Evolutionary conservation across 2,888 invertebrate genomes (phyloP).

Genomic region (Drosophila sordidula): DNA sequence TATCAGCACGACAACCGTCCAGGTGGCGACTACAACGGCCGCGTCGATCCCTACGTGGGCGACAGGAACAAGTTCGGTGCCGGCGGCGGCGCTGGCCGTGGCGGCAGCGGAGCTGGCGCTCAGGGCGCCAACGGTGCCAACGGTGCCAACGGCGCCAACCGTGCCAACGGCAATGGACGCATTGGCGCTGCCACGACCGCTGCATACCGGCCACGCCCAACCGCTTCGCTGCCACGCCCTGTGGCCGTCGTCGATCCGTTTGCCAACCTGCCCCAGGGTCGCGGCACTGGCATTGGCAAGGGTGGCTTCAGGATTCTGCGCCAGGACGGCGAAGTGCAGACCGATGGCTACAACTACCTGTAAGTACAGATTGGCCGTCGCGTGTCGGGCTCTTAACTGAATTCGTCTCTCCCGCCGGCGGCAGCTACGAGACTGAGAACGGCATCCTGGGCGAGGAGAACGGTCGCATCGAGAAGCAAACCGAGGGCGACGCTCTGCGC

Average conservation of each 20-base stretch:
- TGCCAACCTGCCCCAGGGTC: constrained; percentile 66
- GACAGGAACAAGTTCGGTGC: constrained; percentile 62
- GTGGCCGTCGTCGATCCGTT: constrained; percentile 37
- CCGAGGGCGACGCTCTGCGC: constrained; percentile 87
- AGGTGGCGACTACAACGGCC: constrained; percentile 77
- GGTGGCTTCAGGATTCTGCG: constrained; percentile 86
- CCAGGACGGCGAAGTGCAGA: constrained; percentile 86
- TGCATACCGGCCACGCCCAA: constrained; percentile 15
- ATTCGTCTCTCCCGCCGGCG: no score
- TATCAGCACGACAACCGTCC: constrained; percentile 75
- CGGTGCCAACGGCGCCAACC: constrained; percentile 19
- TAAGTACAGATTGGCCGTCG: constrained; percentile 60
- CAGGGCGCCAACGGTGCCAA: constrained; percentile 18
- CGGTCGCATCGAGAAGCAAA: constrained; percentile 87
- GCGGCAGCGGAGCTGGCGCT: constrained; percentile 41
- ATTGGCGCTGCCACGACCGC: constrained; percentile 16
- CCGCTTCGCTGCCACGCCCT: constrained; percentile 22
- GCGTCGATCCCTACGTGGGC: constrained; percentile 61
- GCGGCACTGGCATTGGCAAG: constrained; percentile 83
- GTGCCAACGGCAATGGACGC: constrained; percentile 17
- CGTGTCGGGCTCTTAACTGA: not conserved
- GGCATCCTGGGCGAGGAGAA: constrained; percentile 86
- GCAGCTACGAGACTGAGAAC: constrained; percentile 87
- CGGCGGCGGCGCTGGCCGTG: constrained; percentile 60
- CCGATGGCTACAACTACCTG: constrained; percentile 87